A percentile compares a stretch with the other conserved stretches of the same genome.
These are phyloP conservation scores for Euura lappo DNA, from an alignment of 1,140 invertebrate genomes.

Conservation along the genomic window DNA sequence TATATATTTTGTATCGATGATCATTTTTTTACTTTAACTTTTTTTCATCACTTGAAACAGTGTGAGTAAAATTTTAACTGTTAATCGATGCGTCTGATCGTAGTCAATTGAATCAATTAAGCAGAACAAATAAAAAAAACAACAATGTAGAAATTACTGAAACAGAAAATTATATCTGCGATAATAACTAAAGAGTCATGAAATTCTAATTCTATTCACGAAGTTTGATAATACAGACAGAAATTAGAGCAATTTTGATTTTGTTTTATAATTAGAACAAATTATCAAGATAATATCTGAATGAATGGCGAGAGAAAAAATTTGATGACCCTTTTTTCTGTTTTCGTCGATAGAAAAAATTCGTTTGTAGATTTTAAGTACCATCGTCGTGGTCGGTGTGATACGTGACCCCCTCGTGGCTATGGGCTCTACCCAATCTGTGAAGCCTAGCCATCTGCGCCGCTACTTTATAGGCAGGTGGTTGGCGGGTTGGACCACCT, in stretches of 20 bases:
- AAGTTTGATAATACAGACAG: neutral
- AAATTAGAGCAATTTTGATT: too few species aligned
- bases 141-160: neutral
- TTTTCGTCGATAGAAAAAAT: neutral
- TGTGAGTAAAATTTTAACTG: too few species aligned
- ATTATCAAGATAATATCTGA: too few species aligned
- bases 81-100: neutral
- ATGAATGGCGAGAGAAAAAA: neutral
- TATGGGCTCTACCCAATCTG: conserved; percentile 81
- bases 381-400: conserved; percentile 69
- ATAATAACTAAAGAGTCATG: neutral
- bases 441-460: conserved; percentile 81
- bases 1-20: too few species aligned
- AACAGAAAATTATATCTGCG: neutral
- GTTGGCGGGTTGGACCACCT: conserved; percentile 59
- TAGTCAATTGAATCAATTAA: too few species aligned
- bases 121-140: neutral
- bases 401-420: conserved; percentile 82
- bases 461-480: conserved; percentile 77
- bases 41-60: too few species aligned
- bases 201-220: neutral
- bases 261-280: too few species aligned
- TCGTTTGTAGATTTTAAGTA: conserved; percentile 74
- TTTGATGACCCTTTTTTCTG: neutral
- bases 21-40: too few species aligned